phyloP scores from a whole-genome alignment of 1,140 invertebrate species.

The Sipha flava region DNA sequence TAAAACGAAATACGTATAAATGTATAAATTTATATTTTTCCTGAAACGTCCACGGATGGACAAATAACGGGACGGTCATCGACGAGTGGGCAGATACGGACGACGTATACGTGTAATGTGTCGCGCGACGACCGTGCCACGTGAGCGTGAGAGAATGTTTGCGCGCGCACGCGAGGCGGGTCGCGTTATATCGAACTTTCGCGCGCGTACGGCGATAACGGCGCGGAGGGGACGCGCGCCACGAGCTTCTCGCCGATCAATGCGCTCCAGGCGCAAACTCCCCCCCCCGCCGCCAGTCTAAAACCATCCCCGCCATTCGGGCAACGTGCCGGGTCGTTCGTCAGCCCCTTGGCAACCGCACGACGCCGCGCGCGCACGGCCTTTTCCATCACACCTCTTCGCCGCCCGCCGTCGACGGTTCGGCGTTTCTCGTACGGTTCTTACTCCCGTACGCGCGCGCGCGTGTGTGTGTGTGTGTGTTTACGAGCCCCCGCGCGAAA shows the following conservation, averaged over 20 bases:
- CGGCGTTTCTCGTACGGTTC: too few species aligned
- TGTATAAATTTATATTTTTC: too few species aligned
- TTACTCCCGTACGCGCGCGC: neutral
- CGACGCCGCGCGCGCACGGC: neutral
- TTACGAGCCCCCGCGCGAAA: too few species aligned
- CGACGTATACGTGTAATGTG: too few species aligned
- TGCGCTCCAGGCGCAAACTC: conserved; percentile 24
- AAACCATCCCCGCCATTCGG: neutral
- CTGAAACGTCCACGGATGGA: too few species aligned
- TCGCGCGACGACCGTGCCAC: neutral
- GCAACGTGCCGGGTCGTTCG: neutral
- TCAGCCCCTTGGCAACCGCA: conserved; percentile 11
- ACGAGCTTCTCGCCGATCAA: conserved; percentile 19
- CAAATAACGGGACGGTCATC: neutral
- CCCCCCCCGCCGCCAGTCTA: neutral
- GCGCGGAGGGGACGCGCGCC: neutral
- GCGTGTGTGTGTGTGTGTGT: too few species aligned
- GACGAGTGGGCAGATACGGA: neutral
- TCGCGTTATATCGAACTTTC: conserved; percentile 18
- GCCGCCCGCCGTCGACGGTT: neutral
- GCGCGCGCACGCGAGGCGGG: neutral
- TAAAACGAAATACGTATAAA: too few species aligned
- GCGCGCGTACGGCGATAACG: neutral
- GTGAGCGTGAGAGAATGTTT: neutral
- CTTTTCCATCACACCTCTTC: neutral